Evolutionary conservation across 2,113 vertebrate genomes (phyloP), one percentile per base, ranked within the genome.

Genomic region (Gnathonemus echidnorhynchus): DNA sequence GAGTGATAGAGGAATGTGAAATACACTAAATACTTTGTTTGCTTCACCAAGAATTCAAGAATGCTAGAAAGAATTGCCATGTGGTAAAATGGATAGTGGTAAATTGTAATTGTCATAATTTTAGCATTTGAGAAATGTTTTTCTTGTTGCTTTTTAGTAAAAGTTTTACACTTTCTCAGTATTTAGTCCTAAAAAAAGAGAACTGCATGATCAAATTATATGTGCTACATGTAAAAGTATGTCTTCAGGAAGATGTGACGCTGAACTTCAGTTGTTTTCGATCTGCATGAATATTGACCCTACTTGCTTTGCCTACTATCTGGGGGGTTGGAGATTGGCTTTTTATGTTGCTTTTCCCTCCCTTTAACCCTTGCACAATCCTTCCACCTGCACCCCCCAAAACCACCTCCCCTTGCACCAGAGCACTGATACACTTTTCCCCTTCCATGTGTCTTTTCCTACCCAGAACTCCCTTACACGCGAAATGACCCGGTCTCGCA

Each of bases 401-500:
- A 70, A 85, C 46, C 45, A 84, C n/a, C 88, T 66, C 24, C 39
- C 91, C 92, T 90, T 92, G 90, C 92, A 87, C 90, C 93, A 89
- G 93, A 94, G 93, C 77, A 92, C 95, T 97, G 95, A 97, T 94
- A 97, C 94, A 87, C 93, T 96, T 96, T 92, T 96, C 93, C 96
- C 95, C 95, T 94, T 95, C 95, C 96, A 91, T 96, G 95, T 96
- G 95, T 97, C 95, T 96, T 96, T 96, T 96, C 96, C 96, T 95
- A 94, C 96, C 96, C 97, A 97, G 97, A 98, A 93, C 97, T 97
- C 94, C 97, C 96, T 96, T 96, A 95, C 94, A 96, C 95, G 93
- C 95, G 95, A 70, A 94, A 95, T 96, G 94, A 94, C 24, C 95
- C 92, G 94, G 94, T 94, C 92, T 94, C 94, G 45, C 66, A 50